Conservation (phyloP, 1,140 invertebrate genomes). For the Zaprionus gabonicus region DNA sequence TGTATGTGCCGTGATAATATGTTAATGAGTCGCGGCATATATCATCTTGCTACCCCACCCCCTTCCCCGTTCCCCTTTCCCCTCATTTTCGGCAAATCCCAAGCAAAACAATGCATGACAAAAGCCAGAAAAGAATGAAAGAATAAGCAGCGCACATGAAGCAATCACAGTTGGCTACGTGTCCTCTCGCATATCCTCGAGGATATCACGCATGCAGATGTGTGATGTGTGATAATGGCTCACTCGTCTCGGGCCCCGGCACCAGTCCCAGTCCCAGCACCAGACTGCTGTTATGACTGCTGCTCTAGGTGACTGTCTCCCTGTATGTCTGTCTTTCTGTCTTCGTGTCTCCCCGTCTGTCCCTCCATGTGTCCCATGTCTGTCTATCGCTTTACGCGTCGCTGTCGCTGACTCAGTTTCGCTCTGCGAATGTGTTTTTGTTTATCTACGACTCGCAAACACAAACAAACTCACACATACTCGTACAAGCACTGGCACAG, state of each 20-base stretch:
- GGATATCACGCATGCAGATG: conserved; percentile 80
- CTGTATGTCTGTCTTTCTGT: neutral
- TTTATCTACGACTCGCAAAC: conserved; percentile 42
- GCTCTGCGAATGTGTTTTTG: conserved; percentile 40
- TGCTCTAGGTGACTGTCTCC: neutral
- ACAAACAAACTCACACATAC: conserved; percentile 4
- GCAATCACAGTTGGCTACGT: conserved; percentile 79
- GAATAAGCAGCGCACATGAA: conserved; percentile 53
- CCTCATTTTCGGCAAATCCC: conserved; percentile 46
- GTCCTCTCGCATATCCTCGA: conserved; percentile 80
- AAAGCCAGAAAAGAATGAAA: conserved; percentile 14
- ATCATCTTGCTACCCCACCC: conserved; percentile 69
- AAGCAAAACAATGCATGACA: conserved; percentile 44
- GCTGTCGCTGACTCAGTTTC: conserved; percentile 26
- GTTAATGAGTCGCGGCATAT: conserved; percentile 84
- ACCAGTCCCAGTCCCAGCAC: neutral
- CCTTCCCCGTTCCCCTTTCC: neutral
- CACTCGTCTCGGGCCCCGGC: conserved; percentile 26
- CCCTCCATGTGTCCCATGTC: conserved; percentile 3
- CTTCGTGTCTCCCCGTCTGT: conserved; percentile 2
- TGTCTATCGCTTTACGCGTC: conserved; percentile 14
- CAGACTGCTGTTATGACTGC: conserved; percentile 13
- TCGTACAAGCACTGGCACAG: conserved; percentile 42
- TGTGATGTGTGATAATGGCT: conserved; percentile 83
- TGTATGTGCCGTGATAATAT: conserved; percentile 81